Evolutionary conservation across 2,888 invertebrate species (phyloP).

Genomic region (Trisateles emortualis): DNA sequence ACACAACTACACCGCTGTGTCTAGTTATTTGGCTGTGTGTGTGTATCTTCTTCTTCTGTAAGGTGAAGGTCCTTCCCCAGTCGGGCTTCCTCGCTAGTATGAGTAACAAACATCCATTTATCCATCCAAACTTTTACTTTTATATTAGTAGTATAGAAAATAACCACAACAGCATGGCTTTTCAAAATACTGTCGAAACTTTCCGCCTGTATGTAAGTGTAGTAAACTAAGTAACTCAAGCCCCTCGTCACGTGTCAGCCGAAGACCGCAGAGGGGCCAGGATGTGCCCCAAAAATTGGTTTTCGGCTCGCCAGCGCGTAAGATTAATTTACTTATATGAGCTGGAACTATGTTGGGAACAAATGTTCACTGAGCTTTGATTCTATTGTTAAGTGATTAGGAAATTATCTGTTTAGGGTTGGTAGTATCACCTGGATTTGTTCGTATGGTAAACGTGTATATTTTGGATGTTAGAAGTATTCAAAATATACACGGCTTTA

Average conservation of each 20-base stretch:
- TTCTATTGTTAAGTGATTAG: slow-evolving; percentile 43
- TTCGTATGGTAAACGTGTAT: too few relatives aligned
- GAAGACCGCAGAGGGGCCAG: slow-evolving; percentile 54
- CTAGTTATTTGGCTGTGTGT: too few relatives aligned
- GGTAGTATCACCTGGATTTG: background rate
- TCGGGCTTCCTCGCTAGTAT: too few relatives aligned
- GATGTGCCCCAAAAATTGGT: slow-evolving; percentile 68
- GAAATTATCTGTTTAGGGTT: slow-evolving; percentile 12
- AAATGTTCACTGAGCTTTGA: slow-evolving; percentile 37
- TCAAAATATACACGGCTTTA: too few relatives aligned
- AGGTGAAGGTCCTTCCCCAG: too few relatives aligned
- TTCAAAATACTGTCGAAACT: slow-evolving; percentile 11
- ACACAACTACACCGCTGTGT: too few relatives aligned
- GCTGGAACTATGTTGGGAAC: slow-evolving; percentile 35
- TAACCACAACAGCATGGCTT: background rate
- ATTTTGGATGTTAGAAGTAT: too few relatives aligned
- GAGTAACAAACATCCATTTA: too few relatives aligned
- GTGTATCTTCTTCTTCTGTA: too few relatives aligned
- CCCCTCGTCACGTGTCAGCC: slow-evolving; percentile 70
- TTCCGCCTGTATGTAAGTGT: slow-evolving; percentile 37
- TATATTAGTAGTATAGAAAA: background rate
- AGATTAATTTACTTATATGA: slow-evolving; percentile 68
- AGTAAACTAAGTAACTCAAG: slow-evolving; percentile 56
- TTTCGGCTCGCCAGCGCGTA: slow-evolving; percentile 61
- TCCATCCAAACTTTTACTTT: too few relatives aligned